Percentiles rank a stretch among this genome's conserved stretches.
Evolutionary conservation across 2,888 invertebrate species (phyloP).

Genomic region (Tribolium freemani): DNA sequence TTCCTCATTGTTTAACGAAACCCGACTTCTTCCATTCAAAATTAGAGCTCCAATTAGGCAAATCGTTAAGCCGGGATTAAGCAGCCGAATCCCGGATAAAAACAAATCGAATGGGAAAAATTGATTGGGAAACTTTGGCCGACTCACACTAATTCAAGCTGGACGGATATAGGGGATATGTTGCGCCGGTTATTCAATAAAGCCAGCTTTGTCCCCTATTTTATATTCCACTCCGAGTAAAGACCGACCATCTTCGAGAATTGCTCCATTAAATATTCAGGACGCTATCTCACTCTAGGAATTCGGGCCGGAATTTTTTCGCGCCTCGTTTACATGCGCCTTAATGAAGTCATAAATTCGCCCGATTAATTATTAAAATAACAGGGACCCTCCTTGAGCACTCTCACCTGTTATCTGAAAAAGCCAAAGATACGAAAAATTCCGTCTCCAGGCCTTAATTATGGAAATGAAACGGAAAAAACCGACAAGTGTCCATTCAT

Average conservation of each 20-base stretch:
- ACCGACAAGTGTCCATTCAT: constrained; percentile 16
- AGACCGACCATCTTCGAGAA: constrained; percentile 32
- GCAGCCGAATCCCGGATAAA: constrained; percentile 11
- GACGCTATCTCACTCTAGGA: constrained; percentile 25
- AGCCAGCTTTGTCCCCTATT: constrained; percentile 18
- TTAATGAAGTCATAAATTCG: constrained; percentile 31
- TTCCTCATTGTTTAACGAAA: background rate
- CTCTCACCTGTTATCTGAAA: background rate
- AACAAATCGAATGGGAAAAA: constrained; percentile 31
- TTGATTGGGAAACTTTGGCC: constrained; percentile 19
- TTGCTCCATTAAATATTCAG: constrained; percentile 39
- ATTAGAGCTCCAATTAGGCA: constrained; percentile 22
- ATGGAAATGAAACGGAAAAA: constrained; percentile 12
- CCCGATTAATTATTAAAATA: constrained; percentile 33
- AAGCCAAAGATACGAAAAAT: background rate
- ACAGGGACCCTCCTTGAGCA: background rate
- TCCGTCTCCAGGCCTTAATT: constrained; percentile 4
- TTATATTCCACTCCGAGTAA: constrained; percentile 32
- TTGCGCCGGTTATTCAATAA: constrained; percentile 31
- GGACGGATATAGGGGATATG: constrained; percentile 14
- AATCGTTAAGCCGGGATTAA: constrained; percentile 29
- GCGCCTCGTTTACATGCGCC: constrained; percentile 26
- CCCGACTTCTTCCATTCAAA: background rate
- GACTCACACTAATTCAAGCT: constrained; percentile 17
- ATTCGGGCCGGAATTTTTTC: constrained; percentile 29